phyloP scores from a whole-genome alignment of 2,888 invertebrate species.

The Actias luna region DNA sequence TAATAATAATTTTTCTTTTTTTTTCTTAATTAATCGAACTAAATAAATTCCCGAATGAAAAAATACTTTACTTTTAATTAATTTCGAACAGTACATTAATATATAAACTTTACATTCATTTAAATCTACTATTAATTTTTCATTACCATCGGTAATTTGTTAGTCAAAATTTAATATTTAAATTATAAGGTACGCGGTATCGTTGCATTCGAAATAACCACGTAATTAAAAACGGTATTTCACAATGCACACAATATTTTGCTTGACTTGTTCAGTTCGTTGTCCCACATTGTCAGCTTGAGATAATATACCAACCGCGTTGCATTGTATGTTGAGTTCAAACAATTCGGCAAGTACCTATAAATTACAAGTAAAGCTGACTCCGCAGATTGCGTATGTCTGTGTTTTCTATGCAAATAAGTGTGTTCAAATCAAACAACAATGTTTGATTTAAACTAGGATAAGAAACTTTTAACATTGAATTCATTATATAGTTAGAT shows the following conservation, averaged over 20 bases:
- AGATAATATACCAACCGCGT: constrained; percentile 11
- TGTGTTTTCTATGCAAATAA: constrained; percentile 15
- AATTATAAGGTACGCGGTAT: not conserved
- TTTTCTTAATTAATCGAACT: not conserved
- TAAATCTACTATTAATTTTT: not conserved
- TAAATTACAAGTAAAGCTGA: constrained; percentile 31
- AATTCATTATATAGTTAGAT: not conserved
- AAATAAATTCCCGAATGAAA: not conserved
- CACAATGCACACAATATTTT: constrained; percentile 1
- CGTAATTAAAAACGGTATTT: not conserved
- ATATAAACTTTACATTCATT: not conserved
- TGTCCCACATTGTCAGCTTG: constrained; percentile 12
- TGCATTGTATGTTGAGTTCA: constrained; percentile 24
- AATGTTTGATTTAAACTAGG: constrained; percentile 12
- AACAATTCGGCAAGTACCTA: constrained; percentile 23
- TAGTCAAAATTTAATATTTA: not conserved
- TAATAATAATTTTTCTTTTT: too few relatives aligned
- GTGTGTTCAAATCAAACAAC: constrained; percentile 11
- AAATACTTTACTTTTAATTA: not conserved
- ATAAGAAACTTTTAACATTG: constrained; percentile 3
- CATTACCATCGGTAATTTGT: not conserved
- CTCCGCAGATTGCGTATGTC: constrained; percentile 23
- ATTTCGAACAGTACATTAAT: not conserved
- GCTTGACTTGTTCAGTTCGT: constrained; percentile 17
- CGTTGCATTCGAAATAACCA: not conserved